A percentile compares a stretch with the other conserved stretches of the same genome.
Conservation (phyloP, 2,113 vertebrate species). For the Proteles cristata region DNA sequence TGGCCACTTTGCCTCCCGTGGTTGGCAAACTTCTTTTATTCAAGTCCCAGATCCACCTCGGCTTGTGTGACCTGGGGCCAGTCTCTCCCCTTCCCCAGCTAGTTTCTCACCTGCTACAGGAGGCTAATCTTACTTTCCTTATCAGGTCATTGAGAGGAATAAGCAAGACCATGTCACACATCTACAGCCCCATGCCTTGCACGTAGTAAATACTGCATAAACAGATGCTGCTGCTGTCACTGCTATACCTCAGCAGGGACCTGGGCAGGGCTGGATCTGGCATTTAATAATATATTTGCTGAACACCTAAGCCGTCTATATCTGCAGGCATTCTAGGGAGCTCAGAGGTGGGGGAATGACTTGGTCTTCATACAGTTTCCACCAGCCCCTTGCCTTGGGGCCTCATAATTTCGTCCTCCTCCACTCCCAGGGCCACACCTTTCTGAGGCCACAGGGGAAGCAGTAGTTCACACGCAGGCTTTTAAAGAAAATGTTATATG, state of each 20-base stretch:
- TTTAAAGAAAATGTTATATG: neutral
- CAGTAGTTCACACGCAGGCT: neutral
- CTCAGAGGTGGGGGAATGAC: neutral
- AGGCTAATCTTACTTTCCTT: neutral
- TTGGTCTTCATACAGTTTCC: neutral
- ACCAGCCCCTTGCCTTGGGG: neutral
- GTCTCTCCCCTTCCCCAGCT: neutral
- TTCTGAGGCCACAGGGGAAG: neutral
- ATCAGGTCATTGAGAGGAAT: neutral
- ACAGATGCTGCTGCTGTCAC: neutral
- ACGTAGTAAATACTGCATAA: rapidly evolving
- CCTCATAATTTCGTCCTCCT: neutral
- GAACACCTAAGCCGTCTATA: neutral
- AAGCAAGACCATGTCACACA: neutral
- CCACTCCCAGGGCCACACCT: neutral
- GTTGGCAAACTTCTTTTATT: neutral
- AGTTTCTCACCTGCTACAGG: neutral
- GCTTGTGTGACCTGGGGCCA: neutral
- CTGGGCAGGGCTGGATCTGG: neutral
- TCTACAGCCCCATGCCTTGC: neutral
- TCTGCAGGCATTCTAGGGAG: neutral
- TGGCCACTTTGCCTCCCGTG: neutral
- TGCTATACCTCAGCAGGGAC: rapidly evolving
- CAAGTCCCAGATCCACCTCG: neutral
- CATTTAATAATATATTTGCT: neutral